Base-by-base conservation (phyloP, 2,888 invertebrate genomes). In the Aplocera efformata region DNA sequence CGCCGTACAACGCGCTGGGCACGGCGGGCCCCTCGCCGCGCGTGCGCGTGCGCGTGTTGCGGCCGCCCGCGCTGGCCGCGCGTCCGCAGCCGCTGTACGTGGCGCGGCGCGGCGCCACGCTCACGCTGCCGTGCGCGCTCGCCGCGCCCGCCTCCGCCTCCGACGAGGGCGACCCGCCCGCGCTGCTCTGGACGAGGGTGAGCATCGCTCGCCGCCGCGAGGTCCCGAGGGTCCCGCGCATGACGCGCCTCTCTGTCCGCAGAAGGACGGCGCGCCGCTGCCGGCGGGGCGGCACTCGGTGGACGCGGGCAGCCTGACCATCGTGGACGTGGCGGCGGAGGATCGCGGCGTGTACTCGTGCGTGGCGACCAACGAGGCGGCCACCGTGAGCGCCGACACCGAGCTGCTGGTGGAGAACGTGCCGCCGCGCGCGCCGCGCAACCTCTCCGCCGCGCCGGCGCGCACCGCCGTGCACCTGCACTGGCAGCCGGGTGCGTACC, bases 401-500 rank as follows among this genome's bases (percentile, higher is more conserved):
- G 95, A 96, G 84, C 85, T 96, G 43, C 91, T 94, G 75, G 93
- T 96, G 30, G 93, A 95, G 84, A 96, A 95, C 72, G 92, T 94
- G 33, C 94, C 96, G 13, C 96, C 97, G n/a, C 93, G 96, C 63
- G 96, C 97, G 8, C 97, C 98, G 0, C 94, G 95, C 79, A 94
- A 96, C 82, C 90, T 98, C 27, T 91, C 93, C 10, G 96, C 95
- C 10, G 92, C 92, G 47, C 92, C 94, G 35, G 91, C 92, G 0
- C 88, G 90, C 48, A 90, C 90, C 57, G 91, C 93, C 35, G 92
- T 97, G 28, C 94, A 93, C 35, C 80, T 98, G 13, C 90, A 91
- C 25, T 98, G 97, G 98, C 89, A 92, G 51, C 95, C 96, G 25
- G 91, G 90, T 88, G 54, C 55, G 13, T 17, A 26, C 44, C 13